phyloP scores from a whole-genome alignment of 2,797 vertebrate species.

The Syndactyla subalaris region DNA sequence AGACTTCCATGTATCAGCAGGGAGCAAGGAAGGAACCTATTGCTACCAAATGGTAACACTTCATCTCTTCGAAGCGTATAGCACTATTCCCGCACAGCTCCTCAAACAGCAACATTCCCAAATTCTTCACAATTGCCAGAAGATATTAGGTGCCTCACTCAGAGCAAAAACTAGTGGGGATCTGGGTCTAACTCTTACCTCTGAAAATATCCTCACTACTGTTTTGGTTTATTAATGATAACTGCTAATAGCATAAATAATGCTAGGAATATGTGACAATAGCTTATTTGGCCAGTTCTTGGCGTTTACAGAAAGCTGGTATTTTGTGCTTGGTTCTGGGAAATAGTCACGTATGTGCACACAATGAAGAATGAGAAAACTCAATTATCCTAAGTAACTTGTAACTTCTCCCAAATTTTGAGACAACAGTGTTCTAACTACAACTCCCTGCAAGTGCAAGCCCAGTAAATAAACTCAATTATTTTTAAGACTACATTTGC shows the following conservation, averaged over 20 bases:
- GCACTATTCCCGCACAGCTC: background rate
- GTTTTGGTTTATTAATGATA: background rate
- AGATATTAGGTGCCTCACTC: background rate
- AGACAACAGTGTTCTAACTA: background rate
- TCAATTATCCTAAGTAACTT: background rate
- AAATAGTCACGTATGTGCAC: slow-evolving; percentile 1
- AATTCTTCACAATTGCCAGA: background rate
- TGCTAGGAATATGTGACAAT: background rate
- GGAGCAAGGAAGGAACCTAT: background rate
- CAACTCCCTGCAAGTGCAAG: background rate
- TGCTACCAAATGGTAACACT: background rate
- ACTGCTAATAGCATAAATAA: background rate
- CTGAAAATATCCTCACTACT: background rate
- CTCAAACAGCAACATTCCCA: background rate
- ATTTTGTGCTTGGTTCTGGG: slow-evolving; percentile 25
- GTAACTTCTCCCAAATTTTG: background rate
- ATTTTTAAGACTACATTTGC: background rate
- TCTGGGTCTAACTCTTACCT: background rate
- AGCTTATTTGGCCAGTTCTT: background rate
- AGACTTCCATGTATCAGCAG: background rate
- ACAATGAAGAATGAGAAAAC: background rate
- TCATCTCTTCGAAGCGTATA: background rate
- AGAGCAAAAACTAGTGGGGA: background rate
- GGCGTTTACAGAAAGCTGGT: slow-evolving; percentile 33
- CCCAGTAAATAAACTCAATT: background rate